A percentile compares a stretch with the other conserved stretches of the same genome.
Conservation (phyloP, 2,797 vertebrate species). For the Tiaroga cobitis region DNA sequence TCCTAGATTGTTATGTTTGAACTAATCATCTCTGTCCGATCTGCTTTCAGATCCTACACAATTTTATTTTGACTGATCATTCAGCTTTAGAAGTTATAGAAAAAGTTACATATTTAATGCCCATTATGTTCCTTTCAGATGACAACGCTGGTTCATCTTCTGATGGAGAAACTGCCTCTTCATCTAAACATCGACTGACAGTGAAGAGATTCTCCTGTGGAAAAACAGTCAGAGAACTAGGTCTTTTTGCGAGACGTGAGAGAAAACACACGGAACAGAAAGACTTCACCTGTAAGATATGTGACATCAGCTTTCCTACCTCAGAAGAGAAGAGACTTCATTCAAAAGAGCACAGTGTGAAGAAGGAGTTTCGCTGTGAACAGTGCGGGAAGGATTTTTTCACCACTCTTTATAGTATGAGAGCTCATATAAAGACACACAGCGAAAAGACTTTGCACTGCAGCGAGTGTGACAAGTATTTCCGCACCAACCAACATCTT, state of each 20-base stretch:
- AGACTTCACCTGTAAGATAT: slow-evolving; percentile 11
- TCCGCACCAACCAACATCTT: background rate
- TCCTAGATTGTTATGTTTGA: no score
- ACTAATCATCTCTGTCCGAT: no score
- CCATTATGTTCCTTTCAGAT: background rate
- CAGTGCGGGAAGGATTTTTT: slow-evolving; percentile 35
- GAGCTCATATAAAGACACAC: slow-evolving; percentile 25
- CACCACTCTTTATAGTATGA: slow-evolving; percentile 22
- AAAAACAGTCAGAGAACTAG: background rate
- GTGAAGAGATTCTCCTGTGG: background rate
- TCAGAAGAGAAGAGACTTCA: background rate
- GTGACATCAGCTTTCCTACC: background rate
- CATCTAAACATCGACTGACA: background rate
- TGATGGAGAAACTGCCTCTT: slow-evolving; percentile 4
- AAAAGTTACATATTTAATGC: background rate
- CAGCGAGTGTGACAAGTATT: slow-evolving; percentile 16
- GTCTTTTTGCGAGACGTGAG: no score
- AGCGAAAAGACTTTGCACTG: slow-evolving; percentile 14
- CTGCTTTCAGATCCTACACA: no score
- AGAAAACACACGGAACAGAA: background rate
- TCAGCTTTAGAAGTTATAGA: background rate
- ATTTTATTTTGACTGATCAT: background rate
- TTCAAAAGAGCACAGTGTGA: slow-evolving; percentile 15
- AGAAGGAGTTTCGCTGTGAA: background rate
- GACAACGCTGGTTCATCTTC: no score